Evolutionary conservation across 2,113 vertebrate genomes (phyloP).

Genomic region (Thunnus maccoyii): DNA sequence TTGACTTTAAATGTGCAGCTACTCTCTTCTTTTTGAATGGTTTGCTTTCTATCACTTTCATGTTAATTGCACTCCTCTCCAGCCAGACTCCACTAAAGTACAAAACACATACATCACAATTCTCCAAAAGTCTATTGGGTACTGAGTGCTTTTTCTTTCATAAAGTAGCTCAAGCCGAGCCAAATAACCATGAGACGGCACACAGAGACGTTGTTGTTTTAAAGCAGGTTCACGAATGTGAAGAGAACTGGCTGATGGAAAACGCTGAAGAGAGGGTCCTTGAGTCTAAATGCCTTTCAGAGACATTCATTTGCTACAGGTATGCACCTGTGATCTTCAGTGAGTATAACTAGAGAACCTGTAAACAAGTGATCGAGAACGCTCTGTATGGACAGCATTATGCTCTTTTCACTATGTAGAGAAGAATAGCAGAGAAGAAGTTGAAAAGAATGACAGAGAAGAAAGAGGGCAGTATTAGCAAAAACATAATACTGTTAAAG

Average conservation of each 20-base stretch:
- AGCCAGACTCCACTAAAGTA: not conserved
- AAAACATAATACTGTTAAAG: not conserved
- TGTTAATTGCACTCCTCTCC: not conserved
- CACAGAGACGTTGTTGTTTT: not conserved
- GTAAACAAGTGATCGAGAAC: conserved; percentile 12
- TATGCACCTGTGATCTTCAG: not conserved
- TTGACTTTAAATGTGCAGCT: not conserved
- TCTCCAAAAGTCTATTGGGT: not conserved
- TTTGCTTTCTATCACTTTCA: not conserved
- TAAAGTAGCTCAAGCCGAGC: not conserved
- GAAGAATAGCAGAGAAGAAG: conserved; percentile 5
- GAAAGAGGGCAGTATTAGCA: conserved; percentile 13
- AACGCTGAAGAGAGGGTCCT: not conserved
- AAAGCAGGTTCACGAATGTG: not conserved
- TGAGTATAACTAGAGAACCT: not conserved
- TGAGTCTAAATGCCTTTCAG: conserved; percentile 21
- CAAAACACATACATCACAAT: no score
- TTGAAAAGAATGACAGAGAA: not conserved
- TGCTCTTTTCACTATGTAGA: conserved; percentile 18
- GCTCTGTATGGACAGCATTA: not conserved
- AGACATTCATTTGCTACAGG: conserved; percentile 10
- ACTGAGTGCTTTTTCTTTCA: not conserved
- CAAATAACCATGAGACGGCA: not conserved
- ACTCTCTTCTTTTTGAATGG: not conserved
- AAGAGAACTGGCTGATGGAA: conserved; percentile 1